A percentile compares a stretch with the other conserved stretches of the same genome.
phyloP scores from a whole-genome alignment of 2,888 invertebrate species.

The Drosophila testacea region DNA sequence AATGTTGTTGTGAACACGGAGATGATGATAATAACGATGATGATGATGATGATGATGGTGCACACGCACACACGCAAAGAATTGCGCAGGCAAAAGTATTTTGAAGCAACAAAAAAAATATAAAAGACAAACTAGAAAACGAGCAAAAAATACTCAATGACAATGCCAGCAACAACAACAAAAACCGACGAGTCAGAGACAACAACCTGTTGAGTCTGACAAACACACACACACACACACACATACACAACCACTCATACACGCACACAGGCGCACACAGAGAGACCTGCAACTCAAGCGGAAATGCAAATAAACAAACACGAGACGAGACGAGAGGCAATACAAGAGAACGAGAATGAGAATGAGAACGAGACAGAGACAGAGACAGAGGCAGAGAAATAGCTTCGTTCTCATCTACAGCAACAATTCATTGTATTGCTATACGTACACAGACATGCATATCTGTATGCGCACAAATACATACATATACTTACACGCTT shows the following conservation, averaged over 20 bases:
- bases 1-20: slow-evolving; percentile 34
- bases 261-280: slow-evolving; percentile 19
- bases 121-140: slow-evolving; percentile 74
- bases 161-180: slow-evolving; percentile 51
- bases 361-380: slow-evolving; percentile 24
- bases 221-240: slow-evolving; percentile 39
- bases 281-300: slow-evolving; percentile 76
- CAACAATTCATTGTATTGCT: slow-evolving; percentile 54
- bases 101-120: slow-evolving; percentile 68
- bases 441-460: slow-evolving; percentile 31
- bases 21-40: slow-evolving; percentile 28
- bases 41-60: slow-evolving; percentile 32
- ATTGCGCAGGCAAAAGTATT: slow-evolving; percentile 75
- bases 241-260: slow-evolving; percentile 1
- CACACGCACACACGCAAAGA: slow-evolving; percentile 56
- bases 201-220: slow-evolving; percentile 72
- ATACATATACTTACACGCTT: slow-evolving; percentile 53
- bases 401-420: slow-evolving; percentile 69
- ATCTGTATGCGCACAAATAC: slow-evolving; percentile 9
- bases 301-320: slow-evolving; percentile 82
- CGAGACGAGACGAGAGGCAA: slow-evolving; percentile 54
- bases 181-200: slow-evolving; percentile 58
- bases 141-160: slow-evolving; percentile 71
- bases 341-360: slow-evolving; percentile 37
- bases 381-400: slow-evolving; percentile 44